Evolutionary conservation across 1,140 invertebrate genomes (phyloP), one percentile per base, ranked within the genome.

Genomic region (Trichomalopsis sarcophagae): DNA sequence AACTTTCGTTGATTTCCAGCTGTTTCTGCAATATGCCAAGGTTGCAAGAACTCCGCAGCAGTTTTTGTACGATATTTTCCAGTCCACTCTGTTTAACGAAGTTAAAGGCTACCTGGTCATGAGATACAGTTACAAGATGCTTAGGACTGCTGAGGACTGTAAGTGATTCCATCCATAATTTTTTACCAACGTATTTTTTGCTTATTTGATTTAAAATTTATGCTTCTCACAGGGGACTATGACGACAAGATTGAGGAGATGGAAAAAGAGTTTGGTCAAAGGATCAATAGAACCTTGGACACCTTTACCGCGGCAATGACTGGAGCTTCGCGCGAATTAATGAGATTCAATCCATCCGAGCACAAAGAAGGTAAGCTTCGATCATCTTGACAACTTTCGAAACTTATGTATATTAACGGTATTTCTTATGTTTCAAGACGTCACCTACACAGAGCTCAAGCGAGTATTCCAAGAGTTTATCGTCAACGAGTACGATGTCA

Each of bases 371-470:
- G 75, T 77, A 55, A 77, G 4, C 6, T 10, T n/a, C 33, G 33
- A 36, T 44, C 21, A 44, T n/a, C 23, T 21, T 7, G 36, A 23
- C 17, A 62, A n/a, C 5, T 36, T 36, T 21, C 21, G 7, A 30
- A 73, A 73, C 27, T 13, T 13, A 73, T 27, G 10, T 71, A 71
- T 17, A 71, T 5, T 71, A 23, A 21, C 5, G 6, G n/a, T 9
- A 13, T 27, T 33, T 4, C 2, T 14, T 36, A 14, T 7, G 11
- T 33, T 73, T 17, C 11, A 73, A 73, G 75, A 2, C 55, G n/a
- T 27, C n/a, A 77, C 75, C 3, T 77, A 50, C 9, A 30, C 75
- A 14, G 44, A 77, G 36, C 75, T 77, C 17, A 77, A 77, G 27
- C n/a, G 30, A 5, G 40, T 77, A 5, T 77, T 77, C 33, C 75